Percentiles rank a stretch among this genome's conserved stretches.
phyloP scores from a whole-genome alignment of 2,888 invertebrate genomes.

The Tenthredo scrophulariae region DNA sequence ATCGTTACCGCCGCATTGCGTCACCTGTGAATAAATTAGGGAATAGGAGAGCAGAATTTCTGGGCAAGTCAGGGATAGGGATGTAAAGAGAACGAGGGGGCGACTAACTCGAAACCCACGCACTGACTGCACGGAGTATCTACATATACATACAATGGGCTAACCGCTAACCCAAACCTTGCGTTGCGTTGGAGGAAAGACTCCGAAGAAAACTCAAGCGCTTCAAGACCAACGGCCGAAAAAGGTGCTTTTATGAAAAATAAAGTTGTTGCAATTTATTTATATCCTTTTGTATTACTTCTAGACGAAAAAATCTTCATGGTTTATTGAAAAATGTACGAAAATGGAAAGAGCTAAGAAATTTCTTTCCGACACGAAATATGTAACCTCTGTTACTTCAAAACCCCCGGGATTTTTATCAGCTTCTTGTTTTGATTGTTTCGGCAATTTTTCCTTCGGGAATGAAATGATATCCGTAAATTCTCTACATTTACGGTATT shows the following conservation, averaged over 20 bases:
- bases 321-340: background rate
- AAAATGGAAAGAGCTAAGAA: background rate
- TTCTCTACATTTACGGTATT: background rate
- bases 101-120: slow-evolving; percentile 17
- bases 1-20: slow-evolving; percentile 30
- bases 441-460: background rate
- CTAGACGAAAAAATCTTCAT: background rate
- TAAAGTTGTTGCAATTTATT: background rate
- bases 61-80: background rate
- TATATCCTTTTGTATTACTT: background rate
- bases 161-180: background rate
- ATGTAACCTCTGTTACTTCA: background rate
- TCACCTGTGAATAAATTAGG: slow-evolving; percentile 35
- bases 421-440: background rate
- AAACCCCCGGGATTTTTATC: background rate
- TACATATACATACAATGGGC: slow-evolving; percentile 4
- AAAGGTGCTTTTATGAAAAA: slow-evolving; percentile 27
- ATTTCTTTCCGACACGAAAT: background rate
- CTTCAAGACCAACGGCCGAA: background rate
- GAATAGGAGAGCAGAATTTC: slow-evolving; percentile 10
- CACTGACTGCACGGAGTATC: background rate
- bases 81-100: background rate
- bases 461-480: background rate
- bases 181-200: background rate
- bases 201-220: background rate